Percentiles rank a stretch among this genome's conserved stretches.
phyloP scores from a whole-genome alignment of 2,888 invertebrate species.

The Orthosia cruda region DNA sequence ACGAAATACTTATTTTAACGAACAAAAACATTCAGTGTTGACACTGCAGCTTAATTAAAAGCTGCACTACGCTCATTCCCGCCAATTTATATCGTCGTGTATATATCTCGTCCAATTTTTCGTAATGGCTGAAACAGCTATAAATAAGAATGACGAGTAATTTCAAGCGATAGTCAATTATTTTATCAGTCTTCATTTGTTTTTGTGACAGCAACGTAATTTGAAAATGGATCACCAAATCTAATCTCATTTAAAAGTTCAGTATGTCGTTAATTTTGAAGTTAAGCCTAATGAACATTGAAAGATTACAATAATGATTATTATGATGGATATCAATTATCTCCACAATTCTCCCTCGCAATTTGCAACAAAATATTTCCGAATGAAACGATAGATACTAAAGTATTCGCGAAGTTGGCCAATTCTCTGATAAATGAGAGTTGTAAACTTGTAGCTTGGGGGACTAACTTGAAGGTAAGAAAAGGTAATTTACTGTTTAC shows the following conservation, averaged over 20 bases:
- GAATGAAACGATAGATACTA: constrained; percentile 67
- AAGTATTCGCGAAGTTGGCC: constrained; percentile 75
- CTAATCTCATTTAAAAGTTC: constrained; percentile 21
- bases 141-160: constrained; percentile 47
- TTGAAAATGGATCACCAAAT: background rate
- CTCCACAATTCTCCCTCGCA: constrained; percentile 48
- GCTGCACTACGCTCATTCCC: constrained; percentile 38
- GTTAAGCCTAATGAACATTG: constrained; percentile 30
- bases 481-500: constrained; percentile 51
- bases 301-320: constrained; percentile 49
- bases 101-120: constrained; percentile 36
- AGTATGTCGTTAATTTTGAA: constrained; percentile 14
- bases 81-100: constrained; percentile 41
- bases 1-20: constrained; percentile 5
- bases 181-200: constrained; percentile 13
- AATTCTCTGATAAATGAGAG: constrained; percentile 82
- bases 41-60: constrained; percentile 52
- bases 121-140: constrained; percentile 42
- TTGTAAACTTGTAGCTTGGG: constrained; percentile 74
- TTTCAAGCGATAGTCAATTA: constrained; percentile 25
- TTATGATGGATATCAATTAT: constrained; percentile 55
- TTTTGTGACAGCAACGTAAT: background rate
- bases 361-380: constrained; percentile 65
- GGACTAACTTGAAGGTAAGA: constrained; percentile 67
- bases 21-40: constrained; percentile 22